Conservation (phyloP, 1,140 invertebrate species). For the Battus philenor region DNA sequence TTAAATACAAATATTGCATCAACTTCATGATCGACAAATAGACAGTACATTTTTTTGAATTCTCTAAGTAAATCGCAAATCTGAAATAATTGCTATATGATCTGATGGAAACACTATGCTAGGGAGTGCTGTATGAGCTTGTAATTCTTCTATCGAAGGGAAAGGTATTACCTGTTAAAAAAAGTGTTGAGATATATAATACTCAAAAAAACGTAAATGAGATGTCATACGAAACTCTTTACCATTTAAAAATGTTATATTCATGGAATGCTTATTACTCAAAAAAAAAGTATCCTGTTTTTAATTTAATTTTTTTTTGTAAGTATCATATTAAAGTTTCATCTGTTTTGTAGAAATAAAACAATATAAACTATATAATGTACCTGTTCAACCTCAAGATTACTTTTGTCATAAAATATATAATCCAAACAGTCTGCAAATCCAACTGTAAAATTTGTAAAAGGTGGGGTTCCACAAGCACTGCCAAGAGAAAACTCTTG, state of each 20-base stretch:
- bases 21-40: no score
- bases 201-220: no score
- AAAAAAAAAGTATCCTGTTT: no score
- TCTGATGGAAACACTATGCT: slow-evolving; percentile 94
- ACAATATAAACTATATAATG: no score
- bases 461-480: slow-evolving; percentile 85
- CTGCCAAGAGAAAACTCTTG: slow-evolving; percentile 81
- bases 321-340: no score
- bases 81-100: slow-evolving; percentile 91
- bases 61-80: slow-evolving; percentile 77
- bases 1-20: no score
- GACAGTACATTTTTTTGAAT: no score
- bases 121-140: slow-evolving; percentile 84
- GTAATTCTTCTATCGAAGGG: slow-evolving; percentile 85
- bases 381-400: slow-evolving; percentile 80
- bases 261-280: no score
- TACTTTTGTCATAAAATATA: slow-evolving; percentile 87
- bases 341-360: no score
- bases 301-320: no score
- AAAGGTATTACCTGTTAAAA: slow-evolving; percentile 83
- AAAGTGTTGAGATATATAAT: slow-evolving; percentile 9
- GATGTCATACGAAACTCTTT: no score
- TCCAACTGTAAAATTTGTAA: slow-evolving; percentile 89
- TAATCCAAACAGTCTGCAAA: slow-evolving; percentile 95
- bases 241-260: no score